Conservation (phyloP, 2,797 vertebrate genomes). For the Pyrocephalus nanus region DNA sequence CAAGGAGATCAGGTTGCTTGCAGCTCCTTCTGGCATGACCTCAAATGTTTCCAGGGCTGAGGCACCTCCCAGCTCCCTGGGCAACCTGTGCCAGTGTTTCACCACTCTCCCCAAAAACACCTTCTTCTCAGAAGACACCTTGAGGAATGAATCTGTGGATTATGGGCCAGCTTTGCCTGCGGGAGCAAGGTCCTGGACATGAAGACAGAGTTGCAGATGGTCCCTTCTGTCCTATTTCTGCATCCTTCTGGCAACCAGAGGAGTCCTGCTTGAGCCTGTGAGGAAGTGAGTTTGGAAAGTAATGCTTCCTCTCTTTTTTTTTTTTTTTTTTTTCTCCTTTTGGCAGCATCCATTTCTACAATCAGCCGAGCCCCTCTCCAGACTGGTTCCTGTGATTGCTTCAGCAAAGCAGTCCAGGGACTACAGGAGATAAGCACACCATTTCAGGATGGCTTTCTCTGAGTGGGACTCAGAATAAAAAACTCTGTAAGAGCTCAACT, state of each 20-base stretch:
- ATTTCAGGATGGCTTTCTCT: slow-evolving; percentile 78
- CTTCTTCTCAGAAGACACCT: background rate
- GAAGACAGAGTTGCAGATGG: background rate
- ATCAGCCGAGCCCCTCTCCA: slow-evolving; percentile 89
- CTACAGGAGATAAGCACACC: background rate
- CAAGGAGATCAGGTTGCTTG: background rate
- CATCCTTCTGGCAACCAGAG: background rate
- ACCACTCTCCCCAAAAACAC: background rate
- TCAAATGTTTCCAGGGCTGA: background rate
- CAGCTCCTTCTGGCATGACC: rapidly evolving
- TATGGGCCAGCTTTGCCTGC: background rate
- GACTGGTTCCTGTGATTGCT: slow-evolving; percentile 87
- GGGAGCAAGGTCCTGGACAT: background rate
- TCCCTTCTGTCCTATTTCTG: background rate
- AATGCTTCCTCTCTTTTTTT: background rate
- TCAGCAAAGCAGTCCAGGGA: slow-evolving; percentile 80
- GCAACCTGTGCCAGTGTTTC: background rate
- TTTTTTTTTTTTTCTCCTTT: background rate
- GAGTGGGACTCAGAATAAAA: slow-evolving; percentile 69
- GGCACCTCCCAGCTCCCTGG: background rate
- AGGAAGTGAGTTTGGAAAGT: background rate
- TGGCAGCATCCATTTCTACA: slow-evolving; percentile 88
- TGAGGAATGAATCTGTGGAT: background rate
- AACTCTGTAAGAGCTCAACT: slow-evolving; percentile 63
- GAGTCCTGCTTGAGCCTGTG: background rate